Conservation (phyloP, 23 tunicate species). For the Halocynthia aurantium region DNA sequence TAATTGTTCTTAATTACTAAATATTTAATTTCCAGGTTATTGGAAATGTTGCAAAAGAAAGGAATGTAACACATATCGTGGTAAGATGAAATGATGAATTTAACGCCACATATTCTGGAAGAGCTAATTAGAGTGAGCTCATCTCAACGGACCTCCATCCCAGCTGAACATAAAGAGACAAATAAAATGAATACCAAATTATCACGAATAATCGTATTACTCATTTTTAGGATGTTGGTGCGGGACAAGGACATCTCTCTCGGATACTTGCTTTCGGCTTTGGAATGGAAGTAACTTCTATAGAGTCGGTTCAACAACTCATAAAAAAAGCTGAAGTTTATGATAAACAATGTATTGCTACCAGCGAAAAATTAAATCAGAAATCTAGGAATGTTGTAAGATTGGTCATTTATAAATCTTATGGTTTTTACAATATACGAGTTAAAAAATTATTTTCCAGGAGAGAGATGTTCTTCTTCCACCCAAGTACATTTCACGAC, state of each 20-base stretch:
- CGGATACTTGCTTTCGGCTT: conserved; percentile 35
- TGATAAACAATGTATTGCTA: conserved; percentile 26
- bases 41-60: neutral
- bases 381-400: too few species aligned
- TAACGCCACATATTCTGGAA: neutral
- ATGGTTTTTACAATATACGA: too few species aligned
- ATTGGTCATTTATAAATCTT: too few species aligned
- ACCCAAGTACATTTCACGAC: too few species aligned
- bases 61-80: conserved; percentile 25
- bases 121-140: too few species aligned
- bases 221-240: conserved; percentile 50
- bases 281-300: conserved; percentile 36
- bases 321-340: conserved; percentile 33
- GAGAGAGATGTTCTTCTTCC: too few species aligned
- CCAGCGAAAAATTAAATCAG: too few species aligned
- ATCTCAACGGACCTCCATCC: too few species aligned
- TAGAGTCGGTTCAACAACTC: conserved; percentile 27
- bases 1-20: neutral
- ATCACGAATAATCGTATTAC: too few species aligned
- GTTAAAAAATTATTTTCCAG: too few species aligned
- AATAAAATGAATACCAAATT: too few species aligned
- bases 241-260: conserved; percentile 91
- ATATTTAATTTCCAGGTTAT: conserved; percentile 14
- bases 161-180: too few species aligned
- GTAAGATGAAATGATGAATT: conserved; percentile 5